Percentiles rank a stretch among this genome's conserved stretches.
Evolutionary conservation across 2,797 vertebrate genomes (phyloP).

Genomic region (Sphenodon punctatus): DNA sequence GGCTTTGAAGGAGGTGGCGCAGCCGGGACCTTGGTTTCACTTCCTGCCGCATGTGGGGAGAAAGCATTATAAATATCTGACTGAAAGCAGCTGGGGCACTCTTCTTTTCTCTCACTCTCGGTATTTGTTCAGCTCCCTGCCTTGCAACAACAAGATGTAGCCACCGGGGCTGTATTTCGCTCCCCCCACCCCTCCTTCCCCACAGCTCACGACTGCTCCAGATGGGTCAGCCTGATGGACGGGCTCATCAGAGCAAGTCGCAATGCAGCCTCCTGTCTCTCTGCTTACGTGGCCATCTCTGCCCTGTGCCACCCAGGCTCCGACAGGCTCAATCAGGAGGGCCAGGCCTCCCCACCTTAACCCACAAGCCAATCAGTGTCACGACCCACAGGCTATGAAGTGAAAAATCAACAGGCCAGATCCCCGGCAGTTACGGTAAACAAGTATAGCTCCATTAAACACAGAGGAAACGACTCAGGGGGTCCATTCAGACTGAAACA

Average conservation of each 20-base stretch:
- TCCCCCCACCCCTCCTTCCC: slow-evolving; percentile 45
- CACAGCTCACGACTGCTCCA: slow-evolving; percentile 28
- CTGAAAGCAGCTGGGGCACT: slow-evolving; percentile 68
- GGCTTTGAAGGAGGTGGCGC: slow-evolving; percentile 44
- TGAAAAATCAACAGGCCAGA: too few relatives aligned
- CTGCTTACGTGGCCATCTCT: slow-evolving; percentile 20
- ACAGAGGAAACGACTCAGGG: too few relatives aligned
- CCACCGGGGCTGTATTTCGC: slow-evolving; percentile 65
- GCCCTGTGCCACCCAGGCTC: slow-evolving; percentile 14
- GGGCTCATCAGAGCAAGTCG: slow-evolving; percentile 10
- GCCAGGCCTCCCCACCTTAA: too few relatives aligned
- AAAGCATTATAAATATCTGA: slow-evolving; percentile 80
- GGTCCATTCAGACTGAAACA: too few relatives aligned
- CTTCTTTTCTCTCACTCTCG: slow-evolving; percentile 71
- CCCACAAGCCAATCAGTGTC: too few relatives aligned
- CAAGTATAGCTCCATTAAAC: too few relatives aligned
- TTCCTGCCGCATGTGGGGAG: slow-evolving; percentile 74
- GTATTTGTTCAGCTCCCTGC: slow-evolving; percentile 69
- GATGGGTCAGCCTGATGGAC: slow-evolving; percentile 61
- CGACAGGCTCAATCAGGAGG: too few relatives aligned
- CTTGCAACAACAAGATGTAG: slow-evolving; percentile 1
- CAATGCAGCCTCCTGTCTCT: too few relatives aligned
- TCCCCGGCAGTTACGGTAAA: too few relatives aligned
- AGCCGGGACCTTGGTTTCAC: slow-evolving; percentile 74
- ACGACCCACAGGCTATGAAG: too few relatives aligned